These are phyloP conservation scores for Mythimna albipuncta DNA, from an alignment of 2,888 invertebrate genomes.

Conservation along the genomic window DNA sequence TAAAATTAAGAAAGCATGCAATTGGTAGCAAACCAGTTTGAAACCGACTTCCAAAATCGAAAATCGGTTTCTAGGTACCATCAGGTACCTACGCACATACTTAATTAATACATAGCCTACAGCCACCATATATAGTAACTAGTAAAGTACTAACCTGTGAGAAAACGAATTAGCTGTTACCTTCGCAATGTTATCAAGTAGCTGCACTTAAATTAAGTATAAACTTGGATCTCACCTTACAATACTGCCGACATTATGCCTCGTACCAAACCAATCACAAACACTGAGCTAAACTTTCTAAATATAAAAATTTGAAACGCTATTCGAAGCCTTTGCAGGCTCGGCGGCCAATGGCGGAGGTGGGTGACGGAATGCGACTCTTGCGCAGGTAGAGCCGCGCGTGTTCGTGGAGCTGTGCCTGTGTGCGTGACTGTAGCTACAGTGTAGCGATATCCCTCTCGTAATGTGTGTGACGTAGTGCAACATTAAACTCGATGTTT, in stretches of 20 bases:
- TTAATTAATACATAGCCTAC: constrained; percentile 22
- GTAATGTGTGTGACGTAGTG: constrained; percentile 66
- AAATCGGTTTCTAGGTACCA: neutral
- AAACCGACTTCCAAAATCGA: constrained; percentile 2
- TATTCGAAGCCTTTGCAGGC: constrained; percentile 82
- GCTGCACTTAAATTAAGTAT: constrained; percentile 32
- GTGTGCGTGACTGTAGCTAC: constrained; percentile 80
- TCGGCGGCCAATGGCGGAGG: constrained; percentile 84
- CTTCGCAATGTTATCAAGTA: constrained; percentile 27
- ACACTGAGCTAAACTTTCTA: constrained; percentile 82
- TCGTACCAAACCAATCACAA: constrained; percentile 66
- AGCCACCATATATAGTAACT: constrained; percentile 27
- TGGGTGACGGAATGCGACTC: constrained; percentile 88
- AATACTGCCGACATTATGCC: constrained; percentile 69
- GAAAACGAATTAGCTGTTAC: constrained; percentile 30
- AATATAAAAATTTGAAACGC: constrained; percentile 73
- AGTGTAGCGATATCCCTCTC: constrained; percentile 72
- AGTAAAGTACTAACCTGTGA: constrained; percentile 62
- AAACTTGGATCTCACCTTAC: constrained; percentile 62
- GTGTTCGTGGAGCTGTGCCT: constrained; percentile 68
- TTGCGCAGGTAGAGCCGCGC: constrained; percentile 84
- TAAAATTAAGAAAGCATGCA: neutral
- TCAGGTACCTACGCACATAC: constrained; percentile 8
- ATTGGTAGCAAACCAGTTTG: neutral
- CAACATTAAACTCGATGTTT: constrained; percentile 60